Percentiles rank a stretch among this genome's conserved stretches.
phyloP scores from a whole-genome alignment of 1,140 invertebrate genomes.

The Tetramorium parvispinum region DNA sequence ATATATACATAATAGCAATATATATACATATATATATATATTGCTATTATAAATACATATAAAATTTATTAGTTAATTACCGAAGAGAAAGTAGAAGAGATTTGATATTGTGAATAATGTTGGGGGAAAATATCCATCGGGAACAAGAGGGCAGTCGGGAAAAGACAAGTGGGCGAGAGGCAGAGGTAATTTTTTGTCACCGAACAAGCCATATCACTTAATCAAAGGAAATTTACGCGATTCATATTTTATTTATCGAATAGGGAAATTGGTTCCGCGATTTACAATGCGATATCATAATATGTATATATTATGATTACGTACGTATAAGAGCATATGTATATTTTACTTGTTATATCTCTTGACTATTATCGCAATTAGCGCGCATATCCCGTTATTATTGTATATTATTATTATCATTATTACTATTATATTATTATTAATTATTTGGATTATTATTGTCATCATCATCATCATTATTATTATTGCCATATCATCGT shows the following conservation, averaged over 20 bases:
- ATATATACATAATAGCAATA: too few relatives aligned
- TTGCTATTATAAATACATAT: slow-evolving; percentile 52
- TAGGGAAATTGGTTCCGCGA: slow-evolving; percentile 70
- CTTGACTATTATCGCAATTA: slow-evolving; percentile 76
- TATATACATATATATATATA: slow-evolving; percentile 67
- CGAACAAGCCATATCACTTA: slow-evolving; percentile 75
- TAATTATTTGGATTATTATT: slow-evolving; percentile 71
- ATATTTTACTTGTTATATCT: slow-evolving; percentile 81
- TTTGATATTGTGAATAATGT: slow-evolving; percentile 64
- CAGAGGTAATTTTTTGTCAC: slow-evolving; percentile 54
- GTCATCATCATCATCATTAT: slow-evolving; percentile 66
- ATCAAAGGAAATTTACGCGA: slow-evolving; percentile 75
- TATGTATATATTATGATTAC: slow-evolving; percentile 48
- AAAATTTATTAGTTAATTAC: slow-evolving; percentile 61
- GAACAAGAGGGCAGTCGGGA: slow-evolving; percentile 9
- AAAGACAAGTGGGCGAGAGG: not conserved
- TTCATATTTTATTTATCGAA: slow-evolving; percentile 57
- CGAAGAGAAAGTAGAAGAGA: slow-evolving; percentile 42
- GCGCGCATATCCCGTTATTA: slow-evolving; percentile 78
- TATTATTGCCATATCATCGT: slow-evolving; percentile 52
- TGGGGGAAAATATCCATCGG: not conserved
- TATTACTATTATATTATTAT: slow-evolving; percentile 66
- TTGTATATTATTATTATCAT: slow-evolving; percentile 78
- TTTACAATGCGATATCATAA: slow-evolving; percentile 71
- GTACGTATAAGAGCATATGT: slow-evolving; percentile 72